Percentiles rank a stretch among this genome's conserved stretches.
Conservation (phyloP, 64 coral and sea anemone species). For the Montipora cactus region DNA sequence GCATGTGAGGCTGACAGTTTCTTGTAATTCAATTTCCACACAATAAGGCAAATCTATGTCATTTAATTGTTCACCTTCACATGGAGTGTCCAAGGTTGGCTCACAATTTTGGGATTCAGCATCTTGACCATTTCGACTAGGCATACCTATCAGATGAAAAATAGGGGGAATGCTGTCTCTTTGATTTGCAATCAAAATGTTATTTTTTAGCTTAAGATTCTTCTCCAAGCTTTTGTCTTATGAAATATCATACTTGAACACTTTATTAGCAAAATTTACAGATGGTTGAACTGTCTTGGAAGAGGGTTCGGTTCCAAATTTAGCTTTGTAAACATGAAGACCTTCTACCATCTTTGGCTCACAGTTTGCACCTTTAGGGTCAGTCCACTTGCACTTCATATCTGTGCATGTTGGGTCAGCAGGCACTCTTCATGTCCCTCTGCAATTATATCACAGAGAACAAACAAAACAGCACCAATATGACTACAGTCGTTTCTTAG, state of each 20-base stretch:
- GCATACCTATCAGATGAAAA: constrained; percentile 27
- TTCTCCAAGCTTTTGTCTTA: constrained; percentile 4
- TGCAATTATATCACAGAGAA: constrained; percentile 50
- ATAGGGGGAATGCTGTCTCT: constrained; percentile 24
- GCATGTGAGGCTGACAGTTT: neutral
- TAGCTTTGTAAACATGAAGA: constrained; percentile 55
- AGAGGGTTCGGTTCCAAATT: constrained; percentile 58
- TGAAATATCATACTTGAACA: constrained; percentile 15
- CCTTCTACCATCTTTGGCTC: constrained; percentile 72
- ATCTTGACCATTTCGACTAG: neutral
- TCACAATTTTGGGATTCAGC: neutral
- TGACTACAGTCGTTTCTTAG: constrained; percentile 53
- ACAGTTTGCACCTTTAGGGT: constrained; percentile 60
- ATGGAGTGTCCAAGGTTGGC: neutral
- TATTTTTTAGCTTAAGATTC: constrained; percentile 48
- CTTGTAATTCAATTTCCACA: constrained; percentile 51
- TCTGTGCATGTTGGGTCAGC: constrained; percentile 55
- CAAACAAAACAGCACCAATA: constrained; percentile 49
- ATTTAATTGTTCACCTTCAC: neutral
- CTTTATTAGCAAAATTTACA: constrained; percentile 14
- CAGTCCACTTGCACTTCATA: constrained; percentile 34
- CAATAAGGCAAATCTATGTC: constrained; percentile 41
- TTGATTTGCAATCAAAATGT: constrained; percentile 58
- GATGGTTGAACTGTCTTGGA: constrained; percentile 50
- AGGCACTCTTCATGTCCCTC: constrained; percentile 29